Evolutionary conservation across 1,140 invertebrate species (phyloP), one percentile per base, ranked within the genome.

Genomic region (Eumeta japonica): DNA sequence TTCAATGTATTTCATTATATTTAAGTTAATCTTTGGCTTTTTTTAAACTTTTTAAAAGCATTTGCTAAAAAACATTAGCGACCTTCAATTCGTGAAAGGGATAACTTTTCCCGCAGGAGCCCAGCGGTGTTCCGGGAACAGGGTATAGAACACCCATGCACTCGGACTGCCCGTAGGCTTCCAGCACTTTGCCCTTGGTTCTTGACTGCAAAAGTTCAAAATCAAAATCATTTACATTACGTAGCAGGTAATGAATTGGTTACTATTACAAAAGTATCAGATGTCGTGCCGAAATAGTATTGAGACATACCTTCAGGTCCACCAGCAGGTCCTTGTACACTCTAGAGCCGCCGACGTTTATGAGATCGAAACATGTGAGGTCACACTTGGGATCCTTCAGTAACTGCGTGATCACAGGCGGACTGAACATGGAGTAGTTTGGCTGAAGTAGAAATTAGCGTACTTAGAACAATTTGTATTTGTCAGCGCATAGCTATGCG

Each of bases 351-450:
- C 40, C 36, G 0, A 52, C 2, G 0, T 34, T 31, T 9, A 55
- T 5, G 15, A 3, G 15, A 0, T 48, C 33, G 11, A 52, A 52
- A 19, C 50, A 46, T 0, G 41, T 41, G 18, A 49, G 34, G 30
- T 55, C 49, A n/a, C 52, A 55, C 13, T 46, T 48, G 5, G 43
- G 38, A 7, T 38, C 11, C 2, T 41, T 43, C 11, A 52, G 15
- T 4, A 55, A 17, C 4, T 17, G 10, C 1, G 34, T 24, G 1
- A 41, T 19, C 7, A 37, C 3, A 2, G 37, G 9, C 0, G 47
- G 41, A 9, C 41, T 34, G 1, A 35, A 20, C 10, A 46, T 16
- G 2, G 19, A 16, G 5, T 7, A 18, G 18, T 20, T n/a, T 7
- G 52, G 52, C 52, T 54, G 37, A n/a, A n/a, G n/a, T n/a, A n/a